These are phyloP conservation scores for Psylliodes chrysocephalus DNA, from an alignment of 2,888 invertebrate species.

Conservation along the genomic window DNA sequence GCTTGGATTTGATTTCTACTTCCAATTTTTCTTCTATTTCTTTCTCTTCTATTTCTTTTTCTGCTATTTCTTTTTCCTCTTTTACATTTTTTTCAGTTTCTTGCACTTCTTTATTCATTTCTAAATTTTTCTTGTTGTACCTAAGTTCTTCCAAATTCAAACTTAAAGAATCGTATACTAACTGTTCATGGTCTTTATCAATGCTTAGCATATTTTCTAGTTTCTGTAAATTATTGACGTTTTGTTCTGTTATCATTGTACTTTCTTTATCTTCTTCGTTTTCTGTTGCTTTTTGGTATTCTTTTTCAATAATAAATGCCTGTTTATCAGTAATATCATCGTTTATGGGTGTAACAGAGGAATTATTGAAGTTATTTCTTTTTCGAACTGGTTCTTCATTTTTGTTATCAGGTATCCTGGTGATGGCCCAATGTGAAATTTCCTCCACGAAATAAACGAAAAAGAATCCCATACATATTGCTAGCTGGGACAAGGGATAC, in stretches of 20 bases:
- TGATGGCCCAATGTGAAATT: slow-evolving; percentile 61
- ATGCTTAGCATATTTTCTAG: slow-evolving; percentile 31
- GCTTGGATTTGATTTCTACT: slow-evolving; percentile 50
- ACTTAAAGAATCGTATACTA: slow-evolving; percentile 43
- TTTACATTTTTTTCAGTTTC: slow-evolving; percentile 7
- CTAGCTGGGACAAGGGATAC: slow-evolving; percentile 66
- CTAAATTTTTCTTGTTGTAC: slow-evolving; percentile 40
- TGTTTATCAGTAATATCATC: slow-evolving; percentile 20
- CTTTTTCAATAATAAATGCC: slow-evolving; percentile 43
- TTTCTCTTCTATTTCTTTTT: slow-evolving; percentile 22
- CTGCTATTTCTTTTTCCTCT: slow-evolving; percentile 25
- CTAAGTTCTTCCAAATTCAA: slow-evolving; percentile 43
- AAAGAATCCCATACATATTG: slow-evolving; percentile 68
- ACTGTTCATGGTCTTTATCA: slow-evolving; percentile 36
- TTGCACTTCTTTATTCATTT: slow-evolving; percentile 38
- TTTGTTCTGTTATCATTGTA: slow-evolving; percentile 25
- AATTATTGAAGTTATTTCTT: slow-evolving; percentile 35
- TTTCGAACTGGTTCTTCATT: slow-evolving; percentile 27
- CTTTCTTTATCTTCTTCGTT: slow-evolving; percentile 31
- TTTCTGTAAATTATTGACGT: slow-evolving; percentile 24
- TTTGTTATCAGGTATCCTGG: slow-evolving; percentile 51
- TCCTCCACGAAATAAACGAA: slow-evolving; percentile 69
- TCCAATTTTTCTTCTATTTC: slow-evolving; percentile 34
- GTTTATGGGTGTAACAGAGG: slow-evolving; percentile 40
- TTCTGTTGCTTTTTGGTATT: slow-evolving; percentile 34